phyloP scores from a whole-genome alignment of 2,888 invertebrate species.

The Nudaria mundana region DNA sequence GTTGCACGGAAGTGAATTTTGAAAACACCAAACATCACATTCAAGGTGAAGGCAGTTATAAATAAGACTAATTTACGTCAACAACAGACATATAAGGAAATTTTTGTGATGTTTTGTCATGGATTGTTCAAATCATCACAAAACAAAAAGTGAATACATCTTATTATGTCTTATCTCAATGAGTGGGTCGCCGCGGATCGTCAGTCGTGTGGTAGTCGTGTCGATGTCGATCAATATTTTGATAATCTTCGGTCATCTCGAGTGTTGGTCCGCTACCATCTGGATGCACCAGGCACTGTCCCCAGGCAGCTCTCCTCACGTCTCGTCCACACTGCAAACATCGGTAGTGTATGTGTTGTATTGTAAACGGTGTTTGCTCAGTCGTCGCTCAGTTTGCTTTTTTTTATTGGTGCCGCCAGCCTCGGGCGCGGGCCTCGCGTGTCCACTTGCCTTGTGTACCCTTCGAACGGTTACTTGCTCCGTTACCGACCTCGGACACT shows the following conservation, averaged over 20 bases:
- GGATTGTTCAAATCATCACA: too few relatives aligned
- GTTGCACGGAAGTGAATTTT: conserved; percentile 15
- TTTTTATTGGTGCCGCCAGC: conserved; percentile 31
- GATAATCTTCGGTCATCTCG: conserved; percentile 19
- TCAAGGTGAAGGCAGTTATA: conserved; percentile 15
- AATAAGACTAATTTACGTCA: conserved; percentile 4
- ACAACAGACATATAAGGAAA: conserved; percentile 7
- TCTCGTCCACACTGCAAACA: conserved; percentile 28
- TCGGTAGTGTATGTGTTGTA: conserved; percentile 24
- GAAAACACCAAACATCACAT: conserved; percentile 6
- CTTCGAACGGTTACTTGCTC: conserved; percentile 13
- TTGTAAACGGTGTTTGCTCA: conserved; percentile 42
- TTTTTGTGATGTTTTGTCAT: conserved; percentile 4
- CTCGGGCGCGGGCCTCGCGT: conserved; percentile 3
- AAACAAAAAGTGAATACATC: too few relatives aligned
- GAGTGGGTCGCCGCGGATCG: too few relatives aligned
- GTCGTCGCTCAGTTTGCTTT: conserved; percentile 41
- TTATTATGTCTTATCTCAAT: too few relatives aligned
- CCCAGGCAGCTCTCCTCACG: conserved; percentile 1
- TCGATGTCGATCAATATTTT: conserved; percentile 30
- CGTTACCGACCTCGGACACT: conserved; percentile 17
- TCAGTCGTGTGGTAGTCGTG: conserved; percentile 9
- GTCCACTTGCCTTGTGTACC: conserved; percentile 22
- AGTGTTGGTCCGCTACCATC: conserved; percentile 26
- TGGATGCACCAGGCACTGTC: conserved; percentile 12